Evolutionary conservation across 1,140 invertebrate genomes (phyloP), one percentile per base, ranked within the genome.

Genomic region (Drosophila asahinai): DNA sequence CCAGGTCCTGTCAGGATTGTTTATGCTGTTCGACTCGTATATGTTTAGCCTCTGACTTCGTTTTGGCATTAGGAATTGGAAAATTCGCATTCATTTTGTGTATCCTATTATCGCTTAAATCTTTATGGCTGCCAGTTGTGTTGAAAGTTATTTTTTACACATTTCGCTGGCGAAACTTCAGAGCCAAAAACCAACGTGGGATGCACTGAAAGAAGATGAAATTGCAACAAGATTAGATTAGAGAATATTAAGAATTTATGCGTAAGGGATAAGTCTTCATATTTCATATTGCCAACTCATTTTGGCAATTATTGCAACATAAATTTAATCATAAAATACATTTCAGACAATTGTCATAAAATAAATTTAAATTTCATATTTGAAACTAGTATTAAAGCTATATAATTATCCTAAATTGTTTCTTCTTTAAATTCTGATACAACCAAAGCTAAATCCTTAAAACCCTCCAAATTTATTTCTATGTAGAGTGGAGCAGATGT

Each of bases 61-160:
- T 59, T 72, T 48, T 27, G 70, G 67, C 68, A 74, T 73, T 73
- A 43, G 33, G 55, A 61, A 73, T 58, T 49, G 38, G 33, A 74
- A 73, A 61, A 61, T 73, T 52, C 55, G 6, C 55, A 73, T 43
- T 73, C 22, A 49, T 51, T 71, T 71, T 68, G 38, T 54, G 36
- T 36, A 57, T 54, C 49, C 48, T 11, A 60, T 73, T 61, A 73
- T 72, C 67, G 67, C 27, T 38, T 49, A 58, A 73, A 73, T 72
- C 67, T 72, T 61, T 61, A 60, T 51, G 67, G 67, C 6, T 30
- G 52, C 68, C 68, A 36, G 45, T 22, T 45, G 19, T 49, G 63
- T 19, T 54, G 63, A 71, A 71, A 68, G 42, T 27, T 30, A 2
- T 42, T 58, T 55, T 47, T 30, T 33, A 40, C 43, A 58, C 43